Conservation (phyloP, 2,888 invertebrate species). For the Willowsia nigromaculata region DNA sequence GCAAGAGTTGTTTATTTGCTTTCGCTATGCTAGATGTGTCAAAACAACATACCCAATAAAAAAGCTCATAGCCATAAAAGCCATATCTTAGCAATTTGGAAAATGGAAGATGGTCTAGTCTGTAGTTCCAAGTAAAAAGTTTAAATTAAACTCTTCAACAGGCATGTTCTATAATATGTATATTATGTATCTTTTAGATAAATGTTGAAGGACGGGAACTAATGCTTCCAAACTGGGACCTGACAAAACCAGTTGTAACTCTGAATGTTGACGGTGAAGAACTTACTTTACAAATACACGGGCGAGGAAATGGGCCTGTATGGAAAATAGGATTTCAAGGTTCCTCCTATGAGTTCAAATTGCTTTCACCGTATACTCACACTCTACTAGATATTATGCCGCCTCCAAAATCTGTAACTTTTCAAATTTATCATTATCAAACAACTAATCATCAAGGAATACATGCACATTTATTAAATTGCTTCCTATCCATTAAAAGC, state of each 20-base stretch:
- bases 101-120: background rate
- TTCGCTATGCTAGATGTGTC: too few species aligned
- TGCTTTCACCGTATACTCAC: slow-evolving; percentile 74
- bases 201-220: slow-evolving; percentile 74
- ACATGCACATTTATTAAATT: background rate
- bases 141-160: background rate
- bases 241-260: slow-evolving; percentile 71
- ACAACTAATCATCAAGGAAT: too few species aligned
- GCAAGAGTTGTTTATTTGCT: slow-evolving; percentile 38
- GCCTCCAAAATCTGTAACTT: slow-evolving; percentile 75
- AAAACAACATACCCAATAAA: too few species aligned
- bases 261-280: slow-evolving; percentile 73
- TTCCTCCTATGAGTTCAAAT: slow-evolving; percentile 75
- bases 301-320: slow-evolving; percentile 75
- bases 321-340: slow-evolving; percentile 79
- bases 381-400: slow-evolving; percentile 76
- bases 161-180: background rate
- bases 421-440: slow-evolving; percentile 9
- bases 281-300: slow-evolving; percentile 76
- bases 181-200: slow-evolving; percentile 52
- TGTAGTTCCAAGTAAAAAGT: background rate
- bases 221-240: slow-evolving; percentile 74
- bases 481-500: slow-evolving; percentile 4
- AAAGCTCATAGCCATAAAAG: too few species aligned
- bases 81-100: too few species aligned